A percentile compares a stretch with the other conserved stretches of the same genome.
These are phyloP conservation scores for Drosophila micromelanica DNA, from an alignment of 1,140 invertebrate species.

Conservation along the genomic window DNA sequence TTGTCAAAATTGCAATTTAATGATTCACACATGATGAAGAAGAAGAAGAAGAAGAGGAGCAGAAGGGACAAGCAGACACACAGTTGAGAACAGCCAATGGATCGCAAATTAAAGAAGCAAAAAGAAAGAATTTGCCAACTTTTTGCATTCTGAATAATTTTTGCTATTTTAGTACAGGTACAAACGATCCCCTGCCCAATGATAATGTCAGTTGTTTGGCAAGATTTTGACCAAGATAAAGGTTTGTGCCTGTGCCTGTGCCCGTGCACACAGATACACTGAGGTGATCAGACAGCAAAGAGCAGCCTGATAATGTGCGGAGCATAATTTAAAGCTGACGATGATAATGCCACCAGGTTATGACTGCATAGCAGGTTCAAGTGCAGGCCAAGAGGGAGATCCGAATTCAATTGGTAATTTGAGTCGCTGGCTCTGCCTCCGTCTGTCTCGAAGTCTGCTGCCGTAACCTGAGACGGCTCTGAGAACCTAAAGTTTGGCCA, in stretches of 20 bases:
- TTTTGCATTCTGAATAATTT: conserved; percentile 39
- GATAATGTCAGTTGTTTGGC: conserved; percentile 44
- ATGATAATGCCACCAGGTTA: conserved; percentile 56
- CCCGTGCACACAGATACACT: neutral
- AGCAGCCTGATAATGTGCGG: conserved; percentile 26
- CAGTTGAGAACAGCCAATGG: neutral
- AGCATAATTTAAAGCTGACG: conserved; percentile 51
- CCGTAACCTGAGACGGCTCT: conserved; percentile 48
- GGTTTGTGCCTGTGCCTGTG: neutral
- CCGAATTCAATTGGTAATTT: conserved; percentile 63
- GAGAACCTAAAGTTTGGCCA: conserved; percentile 39
- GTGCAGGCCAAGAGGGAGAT: conserved; percentile 19
- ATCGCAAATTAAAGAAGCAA: neutral
- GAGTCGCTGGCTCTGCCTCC: conserved; percentile 35
- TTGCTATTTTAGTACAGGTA: conserved; percentile 30
- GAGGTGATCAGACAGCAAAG: conserved; percentile 9
- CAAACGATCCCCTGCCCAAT: conserved; percentile 26
- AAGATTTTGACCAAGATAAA: conserved; percentile 43
- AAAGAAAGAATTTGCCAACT: conserved; percentile 14
- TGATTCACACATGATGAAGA: no score
- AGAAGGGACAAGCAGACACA: no score
- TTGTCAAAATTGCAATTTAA: no score
- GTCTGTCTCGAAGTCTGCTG: neutral
- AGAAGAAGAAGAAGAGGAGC: no score
- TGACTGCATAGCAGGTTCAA: conserved; percentile 39